Evolutionary conservation across 2,113 vertebrate genomes (phyloP).

Genomic region (Rattus rattus): DNA sequence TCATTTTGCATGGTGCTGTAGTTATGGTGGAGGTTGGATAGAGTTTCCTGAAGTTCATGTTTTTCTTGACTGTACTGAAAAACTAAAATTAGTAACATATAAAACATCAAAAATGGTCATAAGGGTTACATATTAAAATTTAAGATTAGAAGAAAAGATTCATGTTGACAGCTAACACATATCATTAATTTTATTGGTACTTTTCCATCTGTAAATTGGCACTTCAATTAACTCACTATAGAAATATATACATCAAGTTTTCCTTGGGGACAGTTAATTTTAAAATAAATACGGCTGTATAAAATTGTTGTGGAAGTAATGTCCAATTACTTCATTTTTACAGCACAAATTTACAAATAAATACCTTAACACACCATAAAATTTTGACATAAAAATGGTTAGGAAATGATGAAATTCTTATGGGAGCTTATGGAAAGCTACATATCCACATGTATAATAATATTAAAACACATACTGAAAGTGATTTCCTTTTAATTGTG

Average conservation of each 20-base stretch:
- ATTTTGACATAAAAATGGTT: no score
- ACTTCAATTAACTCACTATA: background rate
- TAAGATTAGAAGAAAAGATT: background rate
- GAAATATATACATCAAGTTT: slow-evolving; percentile 35
- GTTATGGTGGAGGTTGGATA: background rate
- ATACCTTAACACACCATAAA: background rate
- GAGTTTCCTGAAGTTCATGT: slow-evolving; percentile 11
- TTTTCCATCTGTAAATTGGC: slow-evolving; percentile 65
- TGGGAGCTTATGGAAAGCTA: no score
- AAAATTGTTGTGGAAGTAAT: background rate
- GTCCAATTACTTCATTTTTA: background rate
- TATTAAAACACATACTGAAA: no score
- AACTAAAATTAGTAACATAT: slow-evolving; percentile 56
- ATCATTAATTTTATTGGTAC: slow-evolving; percentile 41
- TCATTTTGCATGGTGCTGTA: background rate
- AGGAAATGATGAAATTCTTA: background rate
- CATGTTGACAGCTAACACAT: background rate
- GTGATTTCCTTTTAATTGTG: background rate
- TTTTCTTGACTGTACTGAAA: slow-evolving; percentile 64
- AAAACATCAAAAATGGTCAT: background rate
- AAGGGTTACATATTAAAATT: background rate
- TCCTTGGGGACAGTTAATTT: background rate
- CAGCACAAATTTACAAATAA: background rate
- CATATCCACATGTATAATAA: no score
- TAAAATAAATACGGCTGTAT: background rate